phyloP scores from a whole-genome alignment of 1,140 invertebrate genomes.

The Scylla paramamosain region DNA sequence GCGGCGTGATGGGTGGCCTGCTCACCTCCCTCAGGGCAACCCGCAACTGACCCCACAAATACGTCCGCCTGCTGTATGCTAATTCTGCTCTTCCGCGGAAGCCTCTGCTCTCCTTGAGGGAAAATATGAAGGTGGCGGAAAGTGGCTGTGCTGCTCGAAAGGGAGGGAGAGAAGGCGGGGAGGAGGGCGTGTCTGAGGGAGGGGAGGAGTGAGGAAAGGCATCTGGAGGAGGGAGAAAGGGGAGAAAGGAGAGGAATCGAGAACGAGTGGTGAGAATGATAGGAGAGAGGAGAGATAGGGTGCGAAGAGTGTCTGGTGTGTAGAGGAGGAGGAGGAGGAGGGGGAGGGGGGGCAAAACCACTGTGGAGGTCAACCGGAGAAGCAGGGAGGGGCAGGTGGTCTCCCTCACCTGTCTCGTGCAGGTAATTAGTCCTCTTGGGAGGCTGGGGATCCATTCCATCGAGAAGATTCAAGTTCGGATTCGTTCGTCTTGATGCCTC shows the following conservation, averaged over 20 bases:
- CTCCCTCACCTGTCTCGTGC: neutral
- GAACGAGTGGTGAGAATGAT: neutral
- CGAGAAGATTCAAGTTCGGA: neutral
- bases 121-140: conserved; percentile 31
- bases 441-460: conserved; percentile 8
- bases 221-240: conserved; percentile 7
- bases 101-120: neutral
- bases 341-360: neutral
- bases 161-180: neutral
- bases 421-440: conserved; percentile 21
- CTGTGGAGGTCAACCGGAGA: neutral
- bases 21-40: neutral
- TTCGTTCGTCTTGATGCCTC: conserved; percentile 19
- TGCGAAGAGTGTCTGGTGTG: too few relatives aligned
- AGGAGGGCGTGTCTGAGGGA: conserved; percentile 28
- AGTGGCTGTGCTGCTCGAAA: neutral
- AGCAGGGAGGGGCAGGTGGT: too few relatives aligned
- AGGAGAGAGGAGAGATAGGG: neutral
- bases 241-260: conserved; percentile 1
- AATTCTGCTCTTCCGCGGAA: neutral
- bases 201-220: neutral
- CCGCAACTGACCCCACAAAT: conserved; percentile 20
- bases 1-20: neutral
- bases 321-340: neutral
- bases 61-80: neutral